phyloP scores from a whole-genome alignment of 2,797 vertebrate species.

The Poeciliopsis gracilis region DNA sequence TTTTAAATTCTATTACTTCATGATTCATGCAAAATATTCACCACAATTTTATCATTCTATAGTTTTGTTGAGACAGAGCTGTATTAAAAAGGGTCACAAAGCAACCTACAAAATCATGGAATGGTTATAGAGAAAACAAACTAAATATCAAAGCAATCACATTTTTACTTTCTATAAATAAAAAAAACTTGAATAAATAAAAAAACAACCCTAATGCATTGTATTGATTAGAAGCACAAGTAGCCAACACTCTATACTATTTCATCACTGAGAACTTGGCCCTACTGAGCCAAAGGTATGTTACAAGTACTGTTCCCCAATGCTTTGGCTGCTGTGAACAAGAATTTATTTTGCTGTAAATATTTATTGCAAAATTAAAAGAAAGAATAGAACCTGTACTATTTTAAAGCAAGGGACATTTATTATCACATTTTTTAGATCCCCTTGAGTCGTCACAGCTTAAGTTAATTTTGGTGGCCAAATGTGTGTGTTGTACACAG shows the following conservation, averaged over 20 bases:
- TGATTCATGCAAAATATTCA: not conserved
- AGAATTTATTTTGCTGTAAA: constrained; percentile 50
- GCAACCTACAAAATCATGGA: not conserved
- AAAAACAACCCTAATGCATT: constrained; percentile 13
- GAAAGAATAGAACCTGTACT: constrained; percentile 10
- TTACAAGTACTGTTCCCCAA: constrained; percentile 17
- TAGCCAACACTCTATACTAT: constrained; percentile 1
- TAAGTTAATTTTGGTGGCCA: constrained; percentile 6
- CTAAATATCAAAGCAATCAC: not conserved
- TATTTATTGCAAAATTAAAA: constrained; percentile 39
- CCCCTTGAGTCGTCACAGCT: constrained; percentile 8
- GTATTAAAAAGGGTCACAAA: constrained; percentile 11
- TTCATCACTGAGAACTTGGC: constrained; percentile 27
- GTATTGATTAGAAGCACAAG: constrained; percentile 1
- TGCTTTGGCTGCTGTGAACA: constrained; percentile 40
- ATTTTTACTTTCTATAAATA: not conserved
- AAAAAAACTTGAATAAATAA: not conserved
- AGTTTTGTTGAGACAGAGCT: constrained; percentile 7
- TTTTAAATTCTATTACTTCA: not conserved
- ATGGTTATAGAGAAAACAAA: not conserved
- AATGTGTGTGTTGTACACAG: not conserved
- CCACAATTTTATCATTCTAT: not conserved
- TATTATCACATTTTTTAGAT: constrained; percentile 22
- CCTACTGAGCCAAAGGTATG: constrained; percentile 27
- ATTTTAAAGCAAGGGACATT: constrained; percentile 7